Evolutionary conservation across 2,888 invertebrate species (phyloP).

Genomic region (Callosobruchus maculatus): DNA sequence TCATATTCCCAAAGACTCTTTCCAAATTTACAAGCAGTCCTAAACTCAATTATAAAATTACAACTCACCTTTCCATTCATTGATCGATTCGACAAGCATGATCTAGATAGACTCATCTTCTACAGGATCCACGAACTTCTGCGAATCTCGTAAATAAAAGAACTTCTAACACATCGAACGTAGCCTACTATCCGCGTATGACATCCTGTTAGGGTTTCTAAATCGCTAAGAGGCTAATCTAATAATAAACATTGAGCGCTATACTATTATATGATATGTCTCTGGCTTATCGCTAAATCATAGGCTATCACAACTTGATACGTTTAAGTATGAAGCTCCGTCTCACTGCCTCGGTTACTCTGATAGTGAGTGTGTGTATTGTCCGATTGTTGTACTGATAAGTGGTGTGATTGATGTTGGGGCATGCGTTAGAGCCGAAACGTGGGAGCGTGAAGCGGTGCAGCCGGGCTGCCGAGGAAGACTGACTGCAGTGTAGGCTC

Average conservation of each 20-base stretch:
- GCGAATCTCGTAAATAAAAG: background rate
- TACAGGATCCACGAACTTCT: background rate
- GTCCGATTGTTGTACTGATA: background rate
- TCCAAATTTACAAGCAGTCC: too few relatives aligned
- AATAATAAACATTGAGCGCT: background rate
- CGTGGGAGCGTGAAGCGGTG: background rate
- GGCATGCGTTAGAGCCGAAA: background rate
- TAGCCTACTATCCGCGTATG: background rate
- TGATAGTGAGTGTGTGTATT: background rate
- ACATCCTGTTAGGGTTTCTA: background rate
- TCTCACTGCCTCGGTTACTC: background rate
- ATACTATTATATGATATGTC: background rate
- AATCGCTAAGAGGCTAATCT: background rate
- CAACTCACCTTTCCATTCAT: conserved; percentile 40
- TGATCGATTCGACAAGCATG: conserved; percentile 36
- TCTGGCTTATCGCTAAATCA: background rate
- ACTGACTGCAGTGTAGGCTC: background rate
- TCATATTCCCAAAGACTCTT: too few relatives aligned
- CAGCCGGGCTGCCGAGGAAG: background rate
- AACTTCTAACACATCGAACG: background rate
- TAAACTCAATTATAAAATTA: background rate
- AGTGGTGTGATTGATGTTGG: background rate
- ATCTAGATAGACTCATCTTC: conserved; percentile 38
- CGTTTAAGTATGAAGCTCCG: background rate
- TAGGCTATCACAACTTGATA: background rate